Base-by-base conservation (phyloP, 1,140 invertebrate genomes). In the Potamilus streckersoni region DNA sequence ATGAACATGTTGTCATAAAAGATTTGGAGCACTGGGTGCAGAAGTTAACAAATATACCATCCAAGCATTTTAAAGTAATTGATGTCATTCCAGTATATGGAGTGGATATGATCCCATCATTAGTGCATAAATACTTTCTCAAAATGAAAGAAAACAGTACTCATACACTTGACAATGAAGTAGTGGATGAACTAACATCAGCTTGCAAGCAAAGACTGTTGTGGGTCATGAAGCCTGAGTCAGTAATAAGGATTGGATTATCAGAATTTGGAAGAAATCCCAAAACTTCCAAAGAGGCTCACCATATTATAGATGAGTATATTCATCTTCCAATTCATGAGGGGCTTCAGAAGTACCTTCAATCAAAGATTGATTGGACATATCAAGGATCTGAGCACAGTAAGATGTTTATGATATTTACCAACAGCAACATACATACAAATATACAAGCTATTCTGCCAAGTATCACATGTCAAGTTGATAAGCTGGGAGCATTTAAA, bases 401-500 rank as follows among this genome's bases (percentile, higher is more conserved):
- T 2, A 27, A 49, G 13, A 68, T 82, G 64, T 64, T 71, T 14
- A 58, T 80, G 15, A 56, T 78, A 17, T 80, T 79, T 61, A 84
- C 80, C 16, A 73, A 75, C 49, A 78, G 72, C 27, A 79, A 78
- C 56, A 75, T 78, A 27, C 71, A 80, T 63, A 61, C 56, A 13
- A 67, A 74, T 27, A 65, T 79, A 17, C 17, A 59, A 2, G 14
- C 31, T 15, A 68, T 66, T 38, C 16, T 75, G 14, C 23, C 64
- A 56, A 57, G 15, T 57, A n/a, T 61, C 5, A 23, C n/a, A 17
- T 71, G 68, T 12, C 73, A 76, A 15, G 60, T 60, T 23, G 77
- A 80, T 60, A 82, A 77, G 61, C 19, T 84, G 12, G 69, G 75
- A 20, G 69, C 76, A 15, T 84, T 84, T 23, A 81, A 80, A 74